phyloP scores from a whole-genome alignment of 1,140 invertebrate species.

The Calliphora vicina region DNA sequence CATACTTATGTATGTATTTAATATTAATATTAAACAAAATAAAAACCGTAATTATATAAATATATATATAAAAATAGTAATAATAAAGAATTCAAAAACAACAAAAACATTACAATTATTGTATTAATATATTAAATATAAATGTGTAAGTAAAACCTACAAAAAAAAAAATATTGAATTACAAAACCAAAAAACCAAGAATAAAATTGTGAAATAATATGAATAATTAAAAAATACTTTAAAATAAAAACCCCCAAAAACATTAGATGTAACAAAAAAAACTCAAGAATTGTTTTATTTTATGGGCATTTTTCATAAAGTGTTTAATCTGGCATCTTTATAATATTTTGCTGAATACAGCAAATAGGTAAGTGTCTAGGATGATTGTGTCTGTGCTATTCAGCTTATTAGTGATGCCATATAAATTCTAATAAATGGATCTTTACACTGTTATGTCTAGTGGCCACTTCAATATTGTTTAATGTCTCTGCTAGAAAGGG shows the following conservation, averaged over 20 bases:
- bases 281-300: not conserved
- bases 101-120: not conserved
- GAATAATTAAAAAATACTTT: conserved; percentile 24
- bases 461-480: too few relatives aligned
- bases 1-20: conserved; percentile 10
- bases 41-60: conserved; percentile 30
- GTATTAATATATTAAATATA: conserved; percentile 31
- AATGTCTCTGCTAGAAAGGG: too few relatives aligned
- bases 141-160: conserved; percentile 31
- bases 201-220: conserved; percentile 32
- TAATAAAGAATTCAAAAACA: not conserved
- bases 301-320: not conserved
- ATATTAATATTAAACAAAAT: conserved; percentile 7
- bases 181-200: conserved; percentile 19
- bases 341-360: not conserved
- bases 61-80: too few relatives aligned
- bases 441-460: too few relatives aligned
- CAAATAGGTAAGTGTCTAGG: not conserved
- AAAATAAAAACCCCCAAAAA: conserved; percentile 34
- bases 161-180: conserved; percentile 20
- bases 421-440: too few relatives aligned
- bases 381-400: not conserved
- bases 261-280: conserved; percentile 40
- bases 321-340: too few relatives aligned
- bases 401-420: too few relatives aligned